phyloP scores from a whole-genome alignment of 2,113 vertebrate genomes.

The Coptodon rendalli region DNA sequence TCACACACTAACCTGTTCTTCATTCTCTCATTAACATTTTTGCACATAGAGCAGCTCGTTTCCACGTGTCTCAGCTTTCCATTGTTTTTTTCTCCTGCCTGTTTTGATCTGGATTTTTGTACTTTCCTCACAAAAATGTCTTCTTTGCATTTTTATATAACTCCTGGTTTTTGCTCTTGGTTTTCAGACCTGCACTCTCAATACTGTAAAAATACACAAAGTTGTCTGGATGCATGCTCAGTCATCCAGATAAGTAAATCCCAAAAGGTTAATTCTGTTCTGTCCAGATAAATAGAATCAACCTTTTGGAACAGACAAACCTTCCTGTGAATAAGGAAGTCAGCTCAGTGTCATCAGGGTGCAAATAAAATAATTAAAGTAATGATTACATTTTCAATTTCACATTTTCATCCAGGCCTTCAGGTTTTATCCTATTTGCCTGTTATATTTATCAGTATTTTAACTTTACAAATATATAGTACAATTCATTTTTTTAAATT shows the following conservation, averaged over 20 bases:
- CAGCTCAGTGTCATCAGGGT: neutral
- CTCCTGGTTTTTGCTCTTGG: rapidly evolving
- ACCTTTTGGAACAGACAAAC: neutral
- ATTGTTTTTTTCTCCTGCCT: neutral
- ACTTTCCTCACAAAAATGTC: neutral
- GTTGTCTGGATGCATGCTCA: neutral
- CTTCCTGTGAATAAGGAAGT: neutral
- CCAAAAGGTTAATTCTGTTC: neutral
- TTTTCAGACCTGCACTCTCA: neutral
- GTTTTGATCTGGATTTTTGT: neutral
- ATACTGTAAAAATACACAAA: neutral
- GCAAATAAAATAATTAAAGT: neutral
- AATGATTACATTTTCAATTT: neutral
- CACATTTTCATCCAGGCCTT: neutral
- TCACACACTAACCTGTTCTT: neutral
- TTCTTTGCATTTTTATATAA: neutral
- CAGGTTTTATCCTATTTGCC: neutral
- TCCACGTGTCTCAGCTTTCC: neutral
- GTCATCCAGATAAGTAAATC: neutral
- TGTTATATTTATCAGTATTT: neutral
- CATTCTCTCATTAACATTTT: neutral
- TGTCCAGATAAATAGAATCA: neutral
- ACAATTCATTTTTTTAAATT: neutral
- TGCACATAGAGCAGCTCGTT: neutral
- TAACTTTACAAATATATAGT: neutral